Percentiles rank a stretch among this genome's conserved stretches.
These are phyloP conservation scores for Leptarthrus brevirostris DNA, from an alignment of 2,888 invertebrate species.

Conservation along the genomic window DNA sequence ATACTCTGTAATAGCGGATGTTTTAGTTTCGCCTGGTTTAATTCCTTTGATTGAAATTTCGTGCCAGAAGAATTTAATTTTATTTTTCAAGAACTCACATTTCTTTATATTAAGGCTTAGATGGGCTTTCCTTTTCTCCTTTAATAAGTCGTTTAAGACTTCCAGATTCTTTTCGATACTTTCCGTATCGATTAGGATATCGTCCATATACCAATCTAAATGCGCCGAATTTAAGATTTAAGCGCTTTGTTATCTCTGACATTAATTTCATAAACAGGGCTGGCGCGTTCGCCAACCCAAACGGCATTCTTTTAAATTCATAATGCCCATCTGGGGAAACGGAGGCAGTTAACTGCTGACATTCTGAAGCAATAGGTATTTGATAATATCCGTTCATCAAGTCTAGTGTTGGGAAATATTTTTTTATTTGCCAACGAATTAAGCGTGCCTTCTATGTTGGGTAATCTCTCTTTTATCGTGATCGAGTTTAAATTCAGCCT, in stretches of 20 bases:
- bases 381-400: constrained; percentile 45
- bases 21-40: neutral
- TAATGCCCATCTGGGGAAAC: constrained; percentile 58
- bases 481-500: no score
- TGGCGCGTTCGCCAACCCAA: constrained; percentile 57
- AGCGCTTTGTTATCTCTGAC: neutral
- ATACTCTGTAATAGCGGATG: no score
- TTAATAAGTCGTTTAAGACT: neutral
- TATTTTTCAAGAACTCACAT: neutral
- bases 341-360: constrained; percentile 55
- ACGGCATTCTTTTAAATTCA: constrained; percentile 58
- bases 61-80: neutral
- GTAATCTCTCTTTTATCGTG: no score
- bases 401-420: constrained; percentile 44
- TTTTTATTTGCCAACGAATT: constrained; percentile 8
- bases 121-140: neutral
- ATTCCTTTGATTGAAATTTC: neutral
- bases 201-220: constrained; percentile 45
- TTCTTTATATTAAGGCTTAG: neutral
- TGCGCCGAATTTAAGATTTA: neutral
- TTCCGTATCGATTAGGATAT: constrained; percentile 34
- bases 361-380: neutral
- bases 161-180: constrained; percentile 11
- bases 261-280: constrained; percentile 53
- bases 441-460: constrained; percentile 56